Percentiles rank a stretch among this genome's conserved stretches.
phyloP scores from a whole-genome alignment of 2,888 invertebrate species.

The Diachrysia chrysitis region DNA sequence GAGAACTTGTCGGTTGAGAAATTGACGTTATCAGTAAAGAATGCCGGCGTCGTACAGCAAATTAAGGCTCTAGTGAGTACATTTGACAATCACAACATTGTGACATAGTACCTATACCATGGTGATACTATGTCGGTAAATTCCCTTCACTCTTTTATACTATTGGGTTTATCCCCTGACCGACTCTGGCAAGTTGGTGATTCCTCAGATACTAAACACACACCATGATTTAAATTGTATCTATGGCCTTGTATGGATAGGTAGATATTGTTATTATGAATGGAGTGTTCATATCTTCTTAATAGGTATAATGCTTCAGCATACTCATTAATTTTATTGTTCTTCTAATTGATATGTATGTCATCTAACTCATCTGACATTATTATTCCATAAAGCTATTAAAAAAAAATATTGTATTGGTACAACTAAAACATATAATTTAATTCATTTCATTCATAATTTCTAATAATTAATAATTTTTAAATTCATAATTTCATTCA shows the following conservation, averaged over 20 bases:
- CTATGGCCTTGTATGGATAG: background rate
- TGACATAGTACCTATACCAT: slow-evolving; percentile 24
- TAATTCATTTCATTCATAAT: too few relatives aligned
- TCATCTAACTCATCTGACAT: too few relatives aligned
- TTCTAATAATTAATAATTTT: too few relatives aligned
- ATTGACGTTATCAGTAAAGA: slow-evolving; percentile 78
- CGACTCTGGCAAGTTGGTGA: background rate
- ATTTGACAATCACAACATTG: slow-evolving; percentile 37
- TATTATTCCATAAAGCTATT: too few relatives aligned
- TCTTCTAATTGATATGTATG: background rate
- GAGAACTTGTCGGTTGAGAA: slow-evolving; percentile 89
- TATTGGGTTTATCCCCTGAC: background rate
- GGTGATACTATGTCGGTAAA: background rate
- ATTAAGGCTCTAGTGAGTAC: slow-evolving; percentile 91
- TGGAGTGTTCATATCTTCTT: background rate
- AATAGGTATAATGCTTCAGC: background rate
- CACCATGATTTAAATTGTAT: background rate
- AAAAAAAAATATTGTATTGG: too few relatives aligned
- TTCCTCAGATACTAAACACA: background rate
- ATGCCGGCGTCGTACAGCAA: slow-evolving; percentile 86
- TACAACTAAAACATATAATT: too few relatives aligned
- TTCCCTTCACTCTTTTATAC: background rate
- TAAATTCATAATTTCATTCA: too few relatives aligned
- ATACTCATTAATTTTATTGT: background rate
- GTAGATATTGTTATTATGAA: background rate